Base-by-base conservation (phyloP, 2,797 vertebrate species). In the Odontamblyopus lacepedii region DNA sequence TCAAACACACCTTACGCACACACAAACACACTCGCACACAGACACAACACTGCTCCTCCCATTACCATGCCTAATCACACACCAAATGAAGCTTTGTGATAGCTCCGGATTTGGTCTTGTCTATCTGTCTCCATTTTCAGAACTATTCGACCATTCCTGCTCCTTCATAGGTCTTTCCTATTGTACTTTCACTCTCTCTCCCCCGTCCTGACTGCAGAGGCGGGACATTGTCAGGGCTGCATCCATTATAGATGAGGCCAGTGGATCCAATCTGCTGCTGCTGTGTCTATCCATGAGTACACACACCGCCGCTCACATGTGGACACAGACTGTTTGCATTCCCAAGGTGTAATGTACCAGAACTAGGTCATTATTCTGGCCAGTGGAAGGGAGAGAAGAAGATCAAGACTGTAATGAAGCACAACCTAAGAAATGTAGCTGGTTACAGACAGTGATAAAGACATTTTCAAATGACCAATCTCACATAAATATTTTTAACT, bases 171-270 rank as follows among this genome's bases (percentile, higher is more conserved):
- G 16, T 44, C 9, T 41, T 38, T 26, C 63, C 69, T 67, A 50
- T 38, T 1, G 65, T 80, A 67, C 38, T 67, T 66, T 66, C 69
- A 6, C 66, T 66, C 60, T 76, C 70, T 69, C 63, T 5, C 65
- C n/a, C 57, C 27, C 27, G 5, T 29, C 64, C 65, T 32, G 29
- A 30, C 48, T 53, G 41, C 44, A 66, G 44, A 66, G 64, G 41
- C 18, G 41, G 79, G 74, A 77, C 59, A 4, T 50, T 50, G 78
- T 76, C 70, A 75, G 68, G 35, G 72, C 71, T 4, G 11, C 65
- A 85, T 91, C 64, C 70, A 87, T 90, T 83, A 86, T 88, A 72
- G 76, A 90, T 89, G 84, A 85, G 75, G 62, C 71, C 29, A 41
- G 68, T 60, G 66, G 69, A 82, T 53, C 78, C 75, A 80, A 30